Evolutionary conservation across 1,140 invertebrate species (phyloP).

Genomic region (Temnothorax curvispinosus): DNA sequence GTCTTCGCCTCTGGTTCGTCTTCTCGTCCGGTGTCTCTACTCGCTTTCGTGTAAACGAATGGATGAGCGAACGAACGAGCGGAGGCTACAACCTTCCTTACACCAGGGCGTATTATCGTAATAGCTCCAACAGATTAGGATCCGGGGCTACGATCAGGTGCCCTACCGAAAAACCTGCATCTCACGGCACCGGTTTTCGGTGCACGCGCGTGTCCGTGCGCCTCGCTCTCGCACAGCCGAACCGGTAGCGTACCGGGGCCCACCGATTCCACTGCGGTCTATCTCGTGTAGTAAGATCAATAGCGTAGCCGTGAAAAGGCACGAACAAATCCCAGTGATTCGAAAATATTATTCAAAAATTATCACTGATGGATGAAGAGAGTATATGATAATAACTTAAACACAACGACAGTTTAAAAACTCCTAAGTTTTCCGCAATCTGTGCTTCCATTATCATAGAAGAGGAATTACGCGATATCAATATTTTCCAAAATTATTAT

Average conservation of each 20-base stretch:
- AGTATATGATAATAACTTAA: neutral
- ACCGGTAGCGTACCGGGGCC: slow-evolving; percentile 33
- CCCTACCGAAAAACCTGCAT: slow-evolving; percentile 66
- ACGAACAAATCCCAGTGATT: neutral
- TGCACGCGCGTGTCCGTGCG: slow-evolving; percentile 18
- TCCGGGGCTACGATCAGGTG: slow-evolving; percentile 62
- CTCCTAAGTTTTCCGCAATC: neutral
- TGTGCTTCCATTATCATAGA: neutral
- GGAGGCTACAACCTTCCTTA: slow-evolving; percentile 49
- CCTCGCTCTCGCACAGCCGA: slow-evolving; percentile 13
- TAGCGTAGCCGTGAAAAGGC: slow-evolving; percentile 13
- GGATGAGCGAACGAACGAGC: slow-evolving; percentile 30
- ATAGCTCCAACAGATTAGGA: slow-evolving; percentile 70
- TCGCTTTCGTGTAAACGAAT: slow-evolving; percentile 54
- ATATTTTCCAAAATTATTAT: neutral
- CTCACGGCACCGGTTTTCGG: slow-evolving; percentile 66
- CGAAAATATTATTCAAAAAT: neutral
- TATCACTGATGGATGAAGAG: neutral
- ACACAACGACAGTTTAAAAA: too few relatives aligned
- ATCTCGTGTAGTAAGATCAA: slow-evolving; percentile 39
- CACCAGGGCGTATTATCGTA: slow-evolving; percentile 71
- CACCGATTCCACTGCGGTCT: slow-evolving; percentile 1
- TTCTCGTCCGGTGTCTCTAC: slow-evolving; percentile 52
- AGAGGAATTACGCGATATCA: neutral
- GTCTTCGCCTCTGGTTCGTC: slow-evolving; percentile 36